Percentiles rank a stretch among this genome's conserved stretches.
Conservation (phyloP, 2,113 vertebrate species). For the zebrafish (Danio rerio) region GRCz12tu NC_133176.1:17141501-17142000, state of each 20-base stretch:
- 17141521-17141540: too few relatives aligned
- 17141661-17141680: too few relatives aligned
- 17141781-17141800: background rate
- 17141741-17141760: background rate
- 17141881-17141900: slow-evolving; percentile 74
- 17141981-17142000: slow-evolving; percentile 49
- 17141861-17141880: slow-evolving; percentile 77
- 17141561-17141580: too few relatives aligned
- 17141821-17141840: background rate
- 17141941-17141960: slow-evolving; percentile 25
- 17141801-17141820: slow-evolving; percentile 38
- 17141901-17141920: slow-evolving; percentile 78
- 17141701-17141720: background rate
- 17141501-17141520: too few relatives aligned
- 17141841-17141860: slow-evolving; percentile 62
- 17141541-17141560: too few relatives aligned
- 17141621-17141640: too few relatives aligned
- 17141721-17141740: background rate
- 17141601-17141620: too few relatives aligned
- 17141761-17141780: slow-evolving; percentile 5
- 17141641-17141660: too few relatives aligned
- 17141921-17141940: slow-evolving; percentile 59
- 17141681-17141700: too few relatives aligned
- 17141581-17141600: too few relatives aligned
- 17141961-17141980: slow-evolving; percentile 11